phyloP scores from a whole-genome alignment of 2,888 invertebrate species.

The Drosophila prostipennis region DNA sequence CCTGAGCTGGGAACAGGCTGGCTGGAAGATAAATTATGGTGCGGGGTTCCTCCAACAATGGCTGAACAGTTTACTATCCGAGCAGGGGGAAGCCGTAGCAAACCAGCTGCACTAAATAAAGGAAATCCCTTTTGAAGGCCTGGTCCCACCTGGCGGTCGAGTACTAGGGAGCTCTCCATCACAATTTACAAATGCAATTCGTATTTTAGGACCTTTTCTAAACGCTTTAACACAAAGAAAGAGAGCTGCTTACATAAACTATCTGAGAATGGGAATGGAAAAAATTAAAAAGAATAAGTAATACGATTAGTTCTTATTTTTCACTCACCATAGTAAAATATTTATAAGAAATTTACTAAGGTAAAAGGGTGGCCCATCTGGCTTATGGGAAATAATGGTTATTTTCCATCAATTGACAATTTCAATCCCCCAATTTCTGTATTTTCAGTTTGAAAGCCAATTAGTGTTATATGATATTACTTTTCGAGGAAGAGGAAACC shows the following conservation, averaged over 20 bases:
- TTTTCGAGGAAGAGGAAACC: background rate
- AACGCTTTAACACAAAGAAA: background rate
- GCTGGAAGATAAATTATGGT: constrained; percentile 28
- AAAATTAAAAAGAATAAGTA: too few species aligned
- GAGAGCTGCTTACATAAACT: background rate
- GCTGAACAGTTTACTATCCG: constrained; percentile 10
- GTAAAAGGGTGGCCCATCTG: background rate
- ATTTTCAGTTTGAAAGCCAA: background rate
- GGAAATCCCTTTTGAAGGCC: constrained; percentile 1
- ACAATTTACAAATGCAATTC: constrained; percentile 15
- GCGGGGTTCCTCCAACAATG: constrained; percentile 15
- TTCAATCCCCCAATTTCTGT: background rate
- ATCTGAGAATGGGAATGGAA: background rate
- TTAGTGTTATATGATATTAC: background rate
- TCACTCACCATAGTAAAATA: too few species aligned
- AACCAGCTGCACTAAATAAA: constrained; percentile 15
- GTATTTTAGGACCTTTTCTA: background rate
- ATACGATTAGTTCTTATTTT: too few species aligned
- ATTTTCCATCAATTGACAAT: background rate
- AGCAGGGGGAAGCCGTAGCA: constrained; percentile 3
- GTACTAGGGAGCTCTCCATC: constrained; percentile 1
- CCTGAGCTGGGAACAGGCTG: constrained; percentile 43
- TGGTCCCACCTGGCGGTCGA: constrained; percentile 4
- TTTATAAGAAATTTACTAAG: too few species aligned
- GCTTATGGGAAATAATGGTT: background rate